Base-by-base conservation (phyloP, 1,140 invertebrate genomes). In the Proales similis region DNA sequence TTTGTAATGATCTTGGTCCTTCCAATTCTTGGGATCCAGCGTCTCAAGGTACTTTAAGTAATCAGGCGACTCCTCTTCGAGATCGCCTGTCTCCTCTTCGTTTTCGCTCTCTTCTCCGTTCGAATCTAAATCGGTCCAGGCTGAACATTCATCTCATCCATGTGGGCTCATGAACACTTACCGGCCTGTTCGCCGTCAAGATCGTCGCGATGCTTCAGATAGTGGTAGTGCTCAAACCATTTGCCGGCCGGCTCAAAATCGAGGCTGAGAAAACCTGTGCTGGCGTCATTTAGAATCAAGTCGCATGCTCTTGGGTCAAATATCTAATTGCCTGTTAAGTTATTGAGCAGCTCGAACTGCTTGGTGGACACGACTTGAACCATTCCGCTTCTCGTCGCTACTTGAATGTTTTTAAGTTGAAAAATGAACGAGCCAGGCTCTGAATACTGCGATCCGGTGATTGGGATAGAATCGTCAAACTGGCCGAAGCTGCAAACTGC, bases 1-100 rank as follows among this genome's bases (percentile, higher is more conserved):
- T 45, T 84, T 84, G 77, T 96, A 97, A 77, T 96, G 90, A 74
- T 95, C 92, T 79, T 95, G 91, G 70, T 89, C 83, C n/a, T 42
- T 24, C 51, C 51, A 57, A 26, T 42, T 39, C 20, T 57, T 57
- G 5, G 51, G 51, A 17, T 57, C 51, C 29, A 57, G 22, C 20
- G 51, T 57, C 30, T 42, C n/a, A 4, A 57, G 19, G 22, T 32
- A 57, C 20, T 57, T 42, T 14, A 57, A 57, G 22, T 57, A 57
- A 5, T 57, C 51, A 6, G 36, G 20, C 3, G 33, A 42, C 32
- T 57, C 51, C n/a, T n/a, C n/a, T 43, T 57, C 51, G 4, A 57
- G 22, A 42, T 57, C 33, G 9, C 14, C 33, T 9, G 14, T 9
- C 33, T 39, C 36, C 32, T 57, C 51, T 14, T 57, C 51, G 7